Conservation (phyloP, 2,888 invertebrate genomes). For the Pinctada fucata region DNA sequence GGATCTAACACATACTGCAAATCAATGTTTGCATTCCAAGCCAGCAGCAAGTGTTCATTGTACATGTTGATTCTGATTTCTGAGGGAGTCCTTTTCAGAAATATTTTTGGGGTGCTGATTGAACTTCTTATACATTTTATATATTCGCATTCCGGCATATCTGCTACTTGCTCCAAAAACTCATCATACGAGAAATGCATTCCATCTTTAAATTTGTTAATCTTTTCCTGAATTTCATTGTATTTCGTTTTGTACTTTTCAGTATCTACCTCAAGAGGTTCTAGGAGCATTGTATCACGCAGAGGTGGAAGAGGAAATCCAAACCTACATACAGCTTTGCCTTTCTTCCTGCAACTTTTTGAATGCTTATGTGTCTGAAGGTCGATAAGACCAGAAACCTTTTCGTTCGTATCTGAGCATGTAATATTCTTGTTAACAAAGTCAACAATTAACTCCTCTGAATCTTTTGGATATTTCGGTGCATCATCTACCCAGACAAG, state of each 20-base stretch:
- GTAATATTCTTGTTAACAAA: slow-evolving; percentile 43
- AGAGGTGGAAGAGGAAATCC: slow-evolving; percentile 13
- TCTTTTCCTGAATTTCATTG: no score
- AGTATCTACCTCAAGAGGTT: slow-evolving; percentile 35
- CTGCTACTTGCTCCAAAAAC: slow-evolving; percentile 30
- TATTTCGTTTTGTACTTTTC: no score
- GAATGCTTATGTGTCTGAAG: no score
- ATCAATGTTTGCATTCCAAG: no score
- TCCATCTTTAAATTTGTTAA: no score
- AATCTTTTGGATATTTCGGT: slow-evolving; percentile 37
- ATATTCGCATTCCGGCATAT: slow-evolving; percentile 37
- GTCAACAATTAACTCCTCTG: slow-evolving; percentile 20
- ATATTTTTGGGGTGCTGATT: no score
- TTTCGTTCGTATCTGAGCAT: slow-evolving; percentile 16
- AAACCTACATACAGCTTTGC: no score
- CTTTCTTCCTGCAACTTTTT: no score
- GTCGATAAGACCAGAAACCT: slow-evolving; percentile 12
- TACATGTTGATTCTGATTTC: no score
- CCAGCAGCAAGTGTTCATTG: no score
- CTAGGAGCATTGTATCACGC: slow-evolving; percentile 30
- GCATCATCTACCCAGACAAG: slow-evolving; percentile 16
- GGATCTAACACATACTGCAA: no score
- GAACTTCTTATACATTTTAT: slow-evolving; percentile 24
- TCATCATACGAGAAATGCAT: slow-evolving; percentile 25
- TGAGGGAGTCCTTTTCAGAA: no score